Evolutionary conservation across 2,113 vertebrate genomes (phyloP).

Genomic region (Oophaga pumilio): DNA sequence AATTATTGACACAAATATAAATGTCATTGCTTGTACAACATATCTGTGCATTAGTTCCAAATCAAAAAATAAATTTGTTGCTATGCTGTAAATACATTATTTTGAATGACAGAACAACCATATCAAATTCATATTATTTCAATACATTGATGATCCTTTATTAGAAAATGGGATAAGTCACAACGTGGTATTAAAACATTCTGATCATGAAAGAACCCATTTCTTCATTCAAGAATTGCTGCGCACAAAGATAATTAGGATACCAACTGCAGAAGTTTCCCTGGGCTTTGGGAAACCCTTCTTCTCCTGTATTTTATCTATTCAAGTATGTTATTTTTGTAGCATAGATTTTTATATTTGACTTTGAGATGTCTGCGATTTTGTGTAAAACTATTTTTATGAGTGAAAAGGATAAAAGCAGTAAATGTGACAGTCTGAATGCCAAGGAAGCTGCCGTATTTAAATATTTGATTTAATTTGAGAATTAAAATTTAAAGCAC

Average conservation of each 20-base stretch:
- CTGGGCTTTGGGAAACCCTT: background rate
- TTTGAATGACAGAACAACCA: background rate
- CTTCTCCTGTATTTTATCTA: background rate
- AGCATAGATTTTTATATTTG: background rate
- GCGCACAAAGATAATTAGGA: background rate
- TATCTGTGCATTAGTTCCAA: constrained; percentile 1
- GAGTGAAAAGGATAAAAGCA: background rate
- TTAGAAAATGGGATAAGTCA: constrained; percentile 19
- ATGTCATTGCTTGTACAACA: background rate
- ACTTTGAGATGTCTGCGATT: background rate
- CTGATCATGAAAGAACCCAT: background rate
- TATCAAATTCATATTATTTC: background rate
- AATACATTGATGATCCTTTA: background rate
- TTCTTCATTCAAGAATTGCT: constrained; percentile 4
- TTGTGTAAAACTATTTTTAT: background rate
- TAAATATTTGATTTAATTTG: background rate
- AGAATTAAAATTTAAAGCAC: background rate
- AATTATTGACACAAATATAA: constrained; percentile 30
- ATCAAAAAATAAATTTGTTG: constrained; percentile 7
- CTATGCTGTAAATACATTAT: background rate
- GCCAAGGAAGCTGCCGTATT: background rate
- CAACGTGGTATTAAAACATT: background rate
- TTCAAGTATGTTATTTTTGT: background rate
- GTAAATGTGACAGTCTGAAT: background rate
- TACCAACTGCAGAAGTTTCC: too few relatives aligned